A percentile compares a stretch with the other conserved stretches of the same genome.
These are phyloP conservation scores for Synergus itoensis DNA, from an alignment of 2,888 invertebrate species.

Conservation along the genomic window DNA sequence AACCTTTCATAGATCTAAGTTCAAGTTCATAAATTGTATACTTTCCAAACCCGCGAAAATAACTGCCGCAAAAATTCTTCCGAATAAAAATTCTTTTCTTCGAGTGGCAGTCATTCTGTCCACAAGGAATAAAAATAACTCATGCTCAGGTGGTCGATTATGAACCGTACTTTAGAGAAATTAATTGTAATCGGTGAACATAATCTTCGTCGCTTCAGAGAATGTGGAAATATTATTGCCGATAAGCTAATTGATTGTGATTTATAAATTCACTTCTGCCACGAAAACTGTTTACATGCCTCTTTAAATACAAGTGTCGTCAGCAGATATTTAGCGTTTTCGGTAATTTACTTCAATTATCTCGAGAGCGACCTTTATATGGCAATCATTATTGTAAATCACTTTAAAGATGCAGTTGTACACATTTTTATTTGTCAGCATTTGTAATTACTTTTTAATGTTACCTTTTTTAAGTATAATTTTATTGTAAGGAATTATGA, in stretches of 20 bases:
- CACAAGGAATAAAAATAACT: not conserved
- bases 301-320: slow-evolving; percentile 21
- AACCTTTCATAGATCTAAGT: slow-evolving; percentile 7
- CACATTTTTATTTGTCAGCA: not conserved
- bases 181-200: slow-evolving; percentile 22
- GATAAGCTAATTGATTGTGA: slow-evolving; percentile 38
- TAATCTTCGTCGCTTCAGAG: slow-evolving; percentile 11
- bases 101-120: not conserved
- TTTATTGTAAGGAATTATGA: too few species aligned
- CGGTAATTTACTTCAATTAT: slow-evolving; percentile 7
- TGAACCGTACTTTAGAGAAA: slow-evolving; percentile 10
- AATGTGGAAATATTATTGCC: slow-evolving; percentile 32
- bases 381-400: slow-evolving; percentile 1
- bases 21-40: not conserved
- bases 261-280: not conserved
- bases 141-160: slow-evolving; percentile 16
- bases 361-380: not conserved
- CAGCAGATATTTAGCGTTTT: slow-evolving; percentile 2
- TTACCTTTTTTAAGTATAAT: too few species aligned
- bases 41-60: not conserved
- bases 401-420: not conserved
- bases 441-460: too few species aligned
- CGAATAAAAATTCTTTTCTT: not conserved
- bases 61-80: not conserved
- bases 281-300: not conserved